Evolutionary conservation across 2,888 invertebrate genomes (phyloP).

Genomic region (Tenthredo notha): DNA sequence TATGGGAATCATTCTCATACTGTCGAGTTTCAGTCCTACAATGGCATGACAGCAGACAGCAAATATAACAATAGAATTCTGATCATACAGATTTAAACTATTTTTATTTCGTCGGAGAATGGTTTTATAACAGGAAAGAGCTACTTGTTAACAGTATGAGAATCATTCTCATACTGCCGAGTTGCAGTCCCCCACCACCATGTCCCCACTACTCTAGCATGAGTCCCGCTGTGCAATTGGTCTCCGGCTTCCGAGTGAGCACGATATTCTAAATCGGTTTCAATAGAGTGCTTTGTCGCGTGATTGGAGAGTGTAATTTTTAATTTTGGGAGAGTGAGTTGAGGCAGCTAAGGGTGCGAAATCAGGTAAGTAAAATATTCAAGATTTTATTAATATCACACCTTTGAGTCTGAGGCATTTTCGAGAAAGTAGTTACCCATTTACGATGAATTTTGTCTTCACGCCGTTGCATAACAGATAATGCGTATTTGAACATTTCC

Average conservation of each 20-base stretch:
- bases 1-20: background rate
- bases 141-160: constrained; percentile 2
- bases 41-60: background rate
- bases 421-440: background rate
- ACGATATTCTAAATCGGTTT: too few relatives aligned
- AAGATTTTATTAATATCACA: background rate
- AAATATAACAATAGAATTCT: background rate
- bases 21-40: background rate
- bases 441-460: background rate
- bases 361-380: constrained; percentile 45
- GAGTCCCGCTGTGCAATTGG: background rate
- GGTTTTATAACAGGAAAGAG: background rate
- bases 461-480: background rate
- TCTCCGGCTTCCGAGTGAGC: too few relatives aligned
- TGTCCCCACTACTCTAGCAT: constrained; percentile 14
- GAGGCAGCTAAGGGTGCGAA: constrained; percentile 24
- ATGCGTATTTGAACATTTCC: background rate
- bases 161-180: constrained; percentile 5
- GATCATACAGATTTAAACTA: background rate
- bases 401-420: background rate
- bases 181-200: background rate
- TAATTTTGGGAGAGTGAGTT: background rate
- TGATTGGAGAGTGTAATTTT: too few relatives aligned
- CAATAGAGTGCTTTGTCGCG: too few relatives aligned
- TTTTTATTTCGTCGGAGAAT: background rate